Evolutionary conservation across 2,113 vertebrate species (phyloP).

Genomic region (Sakesphorus luctuosus): DNA sequence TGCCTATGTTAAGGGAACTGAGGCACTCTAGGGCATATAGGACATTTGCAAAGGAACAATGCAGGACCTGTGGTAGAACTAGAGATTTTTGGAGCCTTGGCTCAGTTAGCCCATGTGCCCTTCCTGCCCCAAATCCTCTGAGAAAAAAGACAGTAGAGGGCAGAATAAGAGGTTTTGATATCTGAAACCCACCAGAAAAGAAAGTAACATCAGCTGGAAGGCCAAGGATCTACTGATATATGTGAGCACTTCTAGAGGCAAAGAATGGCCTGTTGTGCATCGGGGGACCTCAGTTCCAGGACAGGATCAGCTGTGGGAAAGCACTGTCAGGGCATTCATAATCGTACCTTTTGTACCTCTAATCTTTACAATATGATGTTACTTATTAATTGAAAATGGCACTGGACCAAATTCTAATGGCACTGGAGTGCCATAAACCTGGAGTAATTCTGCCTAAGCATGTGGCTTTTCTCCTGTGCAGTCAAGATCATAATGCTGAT

Average conservation of each 20-base stretch:
- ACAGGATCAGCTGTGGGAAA: background rate
- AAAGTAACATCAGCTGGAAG: background rate
- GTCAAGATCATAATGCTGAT: background rate
- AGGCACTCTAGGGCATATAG: background rate
- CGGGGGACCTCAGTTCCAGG: background rate
- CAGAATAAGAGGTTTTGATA: background rate
- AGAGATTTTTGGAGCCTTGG: background rate
- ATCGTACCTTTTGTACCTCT: background rate
- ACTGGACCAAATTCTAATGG: background rate
- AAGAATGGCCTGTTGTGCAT: background rate
- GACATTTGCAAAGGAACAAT: background rate
- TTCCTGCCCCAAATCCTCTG: background rate
- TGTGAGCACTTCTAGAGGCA: background rate
- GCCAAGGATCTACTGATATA: background rate
- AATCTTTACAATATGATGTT: background rate
- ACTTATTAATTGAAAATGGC: conserved; percentile 8
- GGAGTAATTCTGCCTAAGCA: background rate
- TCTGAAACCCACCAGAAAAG: background rate
- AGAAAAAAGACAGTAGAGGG: background rate
- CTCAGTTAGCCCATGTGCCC: background rate
- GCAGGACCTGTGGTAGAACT: background rate
- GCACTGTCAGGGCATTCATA: background rate
- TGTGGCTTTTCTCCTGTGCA: background rate
- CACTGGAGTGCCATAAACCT: background rate
- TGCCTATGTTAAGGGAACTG: background rate